phyloP scores from a whole-genome alignment of 2,113 vertebrate species.

The Xenotilapia flavipinnis region DNA sequence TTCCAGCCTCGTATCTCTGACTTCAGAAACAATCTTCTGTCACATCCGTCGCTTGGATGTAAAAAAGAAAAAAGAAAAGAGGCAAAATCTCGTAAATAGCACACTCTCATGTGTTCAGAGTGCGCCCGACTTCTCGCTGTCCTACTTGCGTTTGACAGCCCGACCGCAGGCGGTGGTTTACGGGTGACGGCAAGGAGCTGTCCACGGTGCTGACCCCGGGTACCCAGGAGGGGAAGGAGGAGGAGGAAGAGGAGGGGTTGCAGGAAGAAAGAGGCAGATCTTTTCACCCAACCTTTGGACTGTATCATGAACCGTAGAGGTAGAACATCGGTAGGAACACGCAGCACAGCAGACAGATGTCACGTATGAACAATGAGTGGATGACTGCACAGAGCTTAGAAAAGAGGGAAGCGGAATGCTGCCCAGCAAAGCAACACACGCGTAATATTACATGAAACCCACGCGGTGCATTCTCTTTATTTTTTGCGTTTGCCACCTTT shows the following conservation, averaged over 20 bases:
- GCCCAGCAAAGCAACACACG: not conserved
- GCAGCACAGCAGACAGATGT: not conserved
- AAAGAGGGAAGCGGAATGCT: not conserved
- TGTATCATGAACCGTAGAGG: not conserved
- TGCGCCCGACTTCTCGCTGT: not conserved
- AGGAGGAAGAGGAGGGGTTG: not conserved
- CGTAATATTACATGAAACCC: not conserved
- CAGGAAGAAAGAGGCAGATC: not conserved
- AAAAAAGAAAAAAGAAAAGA: not conserved
- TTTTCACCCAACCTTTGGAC: not conserved
- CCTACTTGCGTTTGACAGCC: not conserved
- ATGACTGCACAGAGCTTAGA: slow-evolving; percentile 18
- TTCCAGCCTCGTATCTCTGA: not conserved
- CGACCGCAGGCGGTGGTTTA: not conserved
- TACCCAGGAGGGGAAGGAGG: not conserved
- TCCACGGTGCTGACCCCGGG: slow-evolving; percentile 71
- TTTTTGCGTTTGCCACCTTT: not conserved
- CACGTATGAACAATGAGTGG: slow-evolving; percentile 24
- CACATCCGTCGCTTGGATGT: slow-evolving; percentile 2
- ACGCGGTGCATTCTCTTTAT: too few species aligned
- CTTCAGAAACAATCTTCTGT: slow-evolving; percentile 9
- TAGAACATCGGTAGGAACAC: not conserved
- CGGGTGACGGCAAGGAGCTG: slow-evolving; percentile 47
- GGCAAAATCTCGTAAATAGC: not conserved
- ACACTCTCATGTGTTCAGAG: not conserved